Conservation (phyloP, 2,113 vertebrate genomes). For the Strigops habroptila region DNA sequence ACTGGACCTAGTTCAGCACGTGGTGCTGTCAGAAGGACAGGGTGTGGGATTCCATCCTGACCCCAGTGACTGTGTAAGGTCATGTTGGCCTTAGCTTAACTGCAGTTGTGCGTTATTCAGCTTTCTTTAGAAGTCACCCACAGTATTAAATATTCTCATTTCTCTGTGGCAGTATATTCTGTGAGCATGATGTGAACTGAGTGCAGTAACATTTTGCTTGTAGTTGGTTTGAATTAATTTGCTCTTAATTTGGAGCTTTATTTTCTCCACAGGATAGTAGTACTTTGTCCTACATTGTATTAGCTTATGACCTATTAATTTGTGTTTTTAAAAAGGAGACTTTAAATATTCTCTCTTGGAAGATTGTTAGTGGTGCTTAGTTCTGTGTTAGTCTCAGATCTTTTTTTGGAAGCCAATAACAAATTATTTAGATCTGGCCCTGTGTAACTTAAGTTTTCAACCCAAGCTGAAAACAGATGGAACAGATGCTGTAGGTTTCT, state of each 20-base stretch:
- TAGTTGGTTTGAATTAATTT: not conserved
- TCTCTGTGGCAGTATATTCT: not conserved
- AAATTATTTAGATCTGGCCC: not conserved
- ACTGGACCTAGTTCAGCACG: not conserved
- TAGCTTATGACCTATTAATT: not conserved
- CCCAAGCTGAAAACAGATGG: not conserved
- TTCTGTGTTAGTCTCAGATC: not conserved
- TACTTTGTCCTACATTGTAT: not conserved
- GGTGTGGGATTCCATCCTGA: not conserved
- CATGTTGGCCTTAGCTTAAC: not conserved
- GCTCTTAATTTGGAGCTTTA: not conserved
- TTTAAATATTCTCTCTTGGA: not conserved
- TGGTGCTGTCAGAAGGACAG: not conserved
- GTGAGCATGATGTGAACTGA: not conserved
- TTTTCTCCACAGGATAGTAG: not conserved
- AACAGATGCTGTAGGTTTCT: not conserved
- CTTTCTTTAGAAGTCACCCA: not conserved
- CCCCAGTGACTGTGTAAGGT: accelerated
- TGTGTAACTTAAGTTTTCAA: not conserved
- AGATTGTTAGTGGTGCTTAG: not conserved
- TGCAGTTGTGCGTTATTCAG: not conserved
- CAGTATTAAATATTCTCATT: not conserved
- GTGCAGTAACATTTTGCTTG: not conserved
- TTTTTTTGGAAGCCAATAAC: not conserved
- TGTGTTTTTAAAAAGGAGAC: not conserved